phyloP scores from a whole-genome alignment of 2,888 invertebrate genomes.

The Rosalia funebris region DNA sequence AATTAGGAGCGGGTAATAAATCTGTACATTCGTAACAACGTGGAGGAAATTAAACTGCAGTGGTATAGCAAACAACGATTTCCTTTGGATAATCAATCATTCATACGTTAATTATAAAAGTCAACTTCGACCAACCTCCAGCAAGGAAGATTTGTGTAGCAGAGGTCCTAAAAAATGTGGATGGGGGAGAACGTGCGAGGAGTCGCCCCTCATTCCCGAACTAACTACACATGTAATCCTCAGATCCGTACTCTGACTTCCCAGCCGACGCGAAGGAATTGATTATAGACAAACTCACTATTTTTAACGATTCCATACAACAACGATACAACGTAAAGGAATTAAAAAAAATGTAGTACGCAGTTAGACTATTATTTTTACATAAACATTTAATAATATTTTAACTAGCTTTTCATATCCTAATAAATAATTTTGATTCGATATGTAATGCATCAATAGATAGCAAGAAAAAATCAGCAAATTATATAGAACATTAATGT shows the following conservation, averaged over 20 bases:
- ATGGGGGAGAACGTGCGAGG: conserved; percentile 6
- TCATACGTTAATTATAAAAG: conserved; percentile 41
- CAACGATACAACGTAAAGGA: too few relatives aligned
- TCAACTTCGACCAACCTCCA: conserved; percentile 31
- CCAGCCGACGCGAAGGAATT: background rate
- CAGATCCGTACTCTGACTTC: conserved; percentile 1
- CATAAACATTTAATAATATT: background rate
- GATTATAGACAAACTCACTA: too few relatives aligned
- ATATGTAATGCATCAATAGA: too few relatives aligned
- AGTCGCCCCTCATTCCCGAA: conserved; percentile 11
- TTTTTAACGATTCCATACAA: too few relatives aligned
- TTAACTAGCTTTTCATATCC: too few relatives aligned
- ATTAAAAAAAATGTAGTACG: too few relatives aligned
- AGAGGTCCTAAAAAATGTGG: conserved; percentile 24
- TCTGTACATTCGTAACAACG: conserved; percentile 20
- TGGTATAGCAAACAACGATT: conserved; percentile 31
- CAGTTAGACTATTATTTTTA: too few relatives aligned
- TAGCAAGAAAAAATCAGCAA: too few relatives aligned
- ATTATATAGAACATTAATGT: too few relatives aligned
- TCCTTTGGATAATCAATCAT: conserved; percentile 41
- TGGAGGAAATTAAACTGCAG: conserved; percentile 33
- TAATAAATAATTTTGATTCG: too few relatives aligned
- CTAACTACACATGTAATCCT: conserved; percentile 8
- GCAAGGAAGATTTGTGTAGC: conserved; percentile 28
- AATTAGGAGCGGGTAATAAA: conserved; percentile 33